Base-by-base conservation (phyloP, 2,797 vertebrate genomes). In the Loris lydekkerianus region DNA sequence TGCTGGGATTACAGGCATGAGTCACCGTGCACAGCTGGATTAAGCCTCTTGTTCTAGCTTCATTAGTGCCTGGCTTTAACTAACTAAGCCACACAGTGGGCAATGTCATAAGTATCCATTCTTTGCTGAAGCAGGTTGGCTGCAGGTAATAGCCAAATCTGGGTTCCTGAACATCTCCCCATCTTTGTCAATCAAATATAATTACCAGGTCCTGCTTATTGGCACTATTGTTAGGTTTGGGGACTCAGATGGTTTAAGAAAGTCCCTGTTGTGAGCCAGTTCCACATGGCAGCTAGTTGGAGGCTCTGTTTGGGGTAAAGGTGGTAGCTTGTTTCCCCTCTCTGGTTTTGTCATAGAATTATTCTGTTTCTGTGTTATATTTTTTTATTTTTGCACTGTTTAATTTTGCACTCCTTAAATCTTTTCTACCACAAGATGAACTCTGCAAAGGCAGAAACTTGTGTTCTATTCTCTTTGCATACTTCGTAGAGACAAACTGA, bases 61-160 rank as follows among this genome's bases (percentile, higher is more conserved):
- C 67, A 91, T 95, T 85, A 95, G 34, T 46, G 91, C 72, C 70
- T 86, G 88, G 53, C 53, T 95, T 83, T 83, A 92, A 89, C 58
- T 72, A 77, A 84, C 46, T 76, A 67, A 94, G 46, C 25, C 61
- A 78, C 61, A 89, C 37, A 81, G 10, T 37, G 63, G 40, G 15
- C 69, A 63, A 37, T 92, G 61, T n/a, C 40, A 63, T 77, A 25
- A 75, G 61, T 34, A 75, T 9, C 23, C 82, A 56, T 87, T 95
- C 82, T 91, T 73, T 94, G 93, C 75, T 88, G 37, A 89, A 77
- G 88, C 58, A 93, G 60, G n/a, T 61, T 88, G 53, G 60, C 25
- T 86, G 25, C 25, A 83, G 80, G 67, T 84, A 83, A 81, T 4
- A 93, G 75, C n/a, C 31, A 93, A 92, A 69, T 18, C 37, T 80